phyloP scores from a whole-genome alignment of 2,888 invertebrate genomes.

The Mechanitis mazaeus region DNA sequence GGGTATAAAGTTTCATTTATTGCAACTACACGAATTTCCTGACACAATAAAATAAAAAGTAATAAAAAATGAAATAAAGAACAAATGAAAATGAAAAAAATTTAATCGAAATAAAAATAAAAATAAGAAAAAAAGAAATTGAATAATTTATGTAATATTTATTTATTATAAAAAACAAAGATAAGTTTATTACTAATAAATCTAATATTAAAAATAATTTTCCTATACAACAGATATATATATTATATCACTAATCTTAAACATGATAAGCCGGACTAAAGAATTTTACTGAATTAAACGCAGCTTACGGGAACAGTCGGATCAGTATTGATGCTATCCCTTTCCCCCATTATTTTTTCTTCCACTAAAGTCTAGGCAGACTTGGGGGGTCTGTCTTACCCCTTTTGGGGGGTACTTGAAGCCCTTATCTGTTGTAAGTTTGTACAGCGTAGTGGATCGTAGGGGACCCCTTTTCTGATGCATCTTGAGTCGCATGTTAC shows the following conservation, averaged over 20 bases:
- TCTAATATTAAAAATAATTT: too few relatives aligned
- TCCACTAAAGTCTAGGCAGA: conserved; percentile 67
- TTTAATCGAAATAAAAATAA: too few relatives aligned
- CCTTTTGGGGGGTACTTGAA: conserved; percentile 74
- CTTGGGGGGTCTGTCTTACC: conserved; percentile 71
- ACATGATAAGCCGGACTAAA: conserved; percentile 16
- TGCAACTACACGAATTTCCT: not conserved
- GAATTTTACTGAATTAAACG: conserved; percentile 29
- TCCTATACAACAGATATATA: too few relatives aligned
- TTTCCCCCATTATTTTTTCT: conserved; percentile 65
- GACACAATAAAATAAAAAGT: not conserved
- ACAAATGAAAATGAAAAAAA: too few relatives aligned
- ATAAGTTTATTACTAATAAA: too few relatives aligned
- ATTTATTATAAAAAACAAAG: too few relatives aligned
- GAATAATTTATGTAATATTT: too few relatives aligned
- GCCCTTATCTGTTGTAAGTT: conserved; percentile 75
- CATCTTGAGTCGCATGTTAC: conserved; percentile 67
- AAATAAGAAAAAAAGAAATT: not conserved
- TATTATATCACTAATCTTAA: too few relatives aligned
- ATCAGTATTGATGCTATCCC: conserved; percentile 45
- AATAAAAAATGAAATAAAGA: too few relatives aligned
- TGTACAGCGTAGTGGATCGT: conserved; percentile 73
- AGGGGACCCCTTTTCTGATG: conserved; percentile 70
- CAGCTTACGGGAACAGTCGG: conserved; percentile 33
- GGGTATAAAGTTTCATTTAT: conserved; percentile 16